Evolutionary conservation across 2,113 vertebrate genomes (phyloP), one percentile per base, ranked within the genome.

Genomic region (Castor canadensis): DNA sequence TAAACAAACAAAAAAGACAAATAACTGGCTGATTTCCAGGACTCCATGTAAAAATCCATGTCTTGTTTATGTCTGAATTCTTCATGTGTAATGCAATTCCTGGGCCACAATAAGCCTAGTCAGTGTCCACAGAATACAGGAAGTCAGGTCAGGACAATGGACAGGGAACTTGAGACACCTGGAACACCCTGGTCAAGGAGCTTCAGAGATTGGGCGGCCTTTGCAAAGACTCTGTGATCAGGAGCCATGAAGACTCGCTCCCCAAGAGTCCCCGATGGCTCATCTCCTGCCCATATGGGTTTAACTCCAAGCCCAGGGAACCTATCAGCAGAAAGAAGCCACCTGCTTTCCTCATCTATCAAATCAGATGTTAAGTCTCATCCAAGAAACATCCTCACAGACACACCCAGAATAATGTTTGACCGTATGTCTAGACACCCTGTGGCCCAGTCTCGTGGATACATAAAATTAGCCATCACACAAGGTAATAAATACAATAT

Each of bases 391-490:
- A 22, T 22, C 40, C 45, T 66, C 52, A 35, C 5, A 83, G 38
- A 60, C 28, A 58, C 40, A 84, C 28, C 43, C 13, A 67, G 76
- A 49, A 52, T 58, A 38, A 75, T 43, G n/a, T 88, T 40, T 91
- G 54, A 91, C 72, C 89, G 91, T 73, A 75, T 80, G 26, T 81
- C 94, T 94, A 89, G 87, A 67, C 67, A 82, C 54, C 60, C 10
- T 3, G 58, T 28, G 47, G 66, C 89, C 69, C n/a, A 35, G 89
- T 73, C 91, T 83, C 52, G 45, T 62, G 47, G 72, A 93, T 71
- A 81, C 26, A 76, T 58, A 95, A 95, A 95, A 94, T 89, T 88
- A 75, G 81, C 64, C 75, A 64, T 77, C 83, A 72, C n/a, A 52
- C 40, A 38, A 77, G 72, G 77, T 49, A 62, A 80, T 86, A 30